Base-by-base conservation (phyloP, 2,888 invertebrate genomes). In the Dioctria rufipes region DNA sequence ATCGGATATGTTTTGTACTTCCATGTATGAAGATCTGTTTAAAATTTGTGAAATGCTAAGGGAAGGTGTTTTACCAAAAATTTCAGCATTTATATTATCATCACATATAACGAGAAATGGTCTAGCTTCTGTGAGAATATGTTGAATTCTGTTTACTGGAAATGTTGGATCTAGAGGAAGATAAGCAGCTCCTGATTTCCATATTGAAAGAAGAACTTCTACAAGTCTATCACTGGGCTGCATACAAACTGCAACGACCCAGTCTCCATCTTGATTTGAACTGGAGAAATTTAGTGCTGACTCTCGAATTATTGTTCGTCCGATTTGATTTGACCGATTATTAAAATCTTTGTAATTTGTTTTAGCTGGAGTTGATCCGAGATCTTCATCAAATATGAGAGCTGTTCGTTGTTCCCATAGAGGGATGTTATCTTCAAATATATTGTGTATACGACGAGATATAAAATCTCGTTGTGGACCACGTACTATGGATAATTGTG, bases 141-240 rank as follows among this genome's bases (percentile, higher is more conserved):
- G 95, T 37, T 92, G 91, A 65, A 96, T 92, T 83, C 96, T 91
- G 3, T 92, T 91, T 42, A 91, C 91, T 0, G 96, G 96, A 83
- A 92, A 92, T 51, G 91, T 91, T 0, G 93, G 92, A 86, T 96
- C 96, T 85, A 97, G 90, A 0, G 97, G 96, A 78, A 96, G 90
- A 88, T 97, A 97, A 0, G 96, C 94, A 13, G 94, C 95, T 0
- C 96, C 96, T 0, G 94, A 91, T 89, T 96, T 96, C 92, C 95
- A 93, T 75, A 94, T 92, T 0, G 95, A 93, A 82, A 96, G 87
- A 37, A 97, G 88, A 0, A 93, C 89, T 46, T 92, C 90, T 6
- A 96, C 91, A 80, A 94, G 86, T 54, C 90, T 91, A 85, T 95
- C 93, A 3, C 94, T 92, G 0, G 96, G 96, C 83, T 92, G 92